Evolutionary conservation across 2,888 invertebrate species (phyloP).

Genomic region (Neoascia interrupta): DNA sequence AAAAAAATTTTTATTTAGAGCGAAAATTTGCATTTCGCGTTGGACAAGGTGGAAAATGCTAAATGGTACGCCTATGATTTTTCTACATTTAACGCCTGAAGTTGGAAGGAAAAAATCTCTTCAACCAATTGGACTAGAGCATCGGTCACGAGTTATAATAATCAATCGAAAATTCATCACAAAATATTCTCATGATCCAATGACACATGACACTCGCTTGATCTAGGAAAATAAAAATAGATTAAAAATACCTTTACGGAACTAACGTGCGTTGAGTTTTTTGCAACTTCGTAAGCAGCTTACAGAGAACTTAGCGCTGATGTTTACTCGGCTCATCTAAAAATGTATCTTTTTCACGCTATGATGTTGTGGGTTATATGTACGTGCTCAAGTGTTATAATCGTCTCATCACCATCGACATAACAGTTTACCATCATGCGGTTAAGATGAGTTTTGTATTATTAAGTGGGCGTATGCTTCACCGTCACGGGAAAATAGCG

Average conservation of each 20-base stretch:
- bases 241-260: slow-evolving; percentile 3
- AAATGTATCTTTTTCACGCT: background rate
- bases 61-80: slow-evolving; percentile 55
- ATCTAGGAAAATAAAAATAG: background rate
- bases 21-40: slow-evolving; percentile 52
- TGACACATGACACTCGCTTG: background rate
- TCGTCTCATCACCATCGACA: slow-evolving; percentile 3
- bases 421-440: slow-evolving; percentile 15
- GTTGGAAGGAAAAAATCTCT: no score
- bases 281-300: slow-evolving; percentile 21
- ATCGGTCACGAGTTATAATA: no score
- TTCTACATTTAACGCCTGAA: no score
- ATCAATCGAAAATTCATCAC: slow-evolving; percentile 7
- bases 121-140: no score
- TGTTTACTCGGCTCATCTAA: slow-evolving; percentile 5
- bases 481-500: slow-evolving; percentile 6
- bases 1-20: no score
- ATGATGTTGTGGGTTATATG: background rate
- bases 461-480: slow-evolving; percentile 11
- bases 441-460: slow-evolving; percentile 20
- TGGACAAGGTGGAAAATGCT: slow-evolving; percentile 32
- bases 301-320: slow-evolving; percentile 10
- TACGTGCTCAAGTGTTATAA: slow-evolving; percentile 2
- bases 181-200: slow-evolving; percentile 19
- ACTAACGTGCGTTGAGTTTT: background rate